Percentiles rank a stretch among this genome's conserved stretches.
Conservation (phyloP, 2,888 invertebrate species). For the Lycaena phlaeas region DNA sequence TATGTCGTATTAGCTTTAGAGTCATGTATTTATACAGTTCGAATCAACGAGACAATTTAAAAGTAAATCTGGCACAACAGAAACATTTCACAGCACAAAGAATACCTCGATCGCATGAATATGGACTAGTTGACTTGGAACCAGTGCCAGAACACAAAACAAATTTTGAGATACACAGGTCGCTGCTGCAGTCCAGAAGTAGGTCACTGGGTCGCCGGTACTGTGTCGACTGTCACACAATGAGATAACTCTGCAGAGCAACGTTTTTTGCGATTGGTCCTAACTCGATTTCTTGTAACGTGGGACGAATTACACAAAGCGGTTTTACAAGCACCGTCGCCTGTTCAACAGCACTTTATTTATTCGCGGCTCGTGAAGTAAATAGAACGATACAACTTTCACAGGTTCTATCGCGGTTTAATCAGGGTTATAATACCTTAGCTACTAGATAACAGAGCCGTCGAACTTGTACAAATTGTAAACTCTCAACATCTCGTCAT, state of each 20-base stretch:
- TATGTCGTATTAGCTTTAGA: no score
- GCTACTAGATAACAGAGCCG: no score
- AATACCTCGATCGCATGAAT: slow-evolving; percentile 32
- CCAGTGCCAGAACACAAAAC: slow-evolving; percentile 60
- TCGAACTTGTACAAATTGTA: no score
- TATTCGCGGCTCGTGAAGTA: no score
- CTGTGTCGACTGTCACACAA: slow-evolving; percentile 53
- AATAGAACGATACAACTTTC: no score
- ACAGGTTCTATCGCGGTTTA: no score
- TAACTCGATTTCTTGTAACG: slow-evolving; percentile 24
- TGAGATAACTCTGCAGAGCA: slow-evolving; percentile 60
- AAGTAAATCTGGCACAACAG: slow-evolving; percentile 3
- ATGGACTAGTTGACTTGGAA: slow-evolving; percentile 45
- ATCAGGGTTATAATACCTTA: no score
- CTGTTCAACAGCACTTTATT: no score
- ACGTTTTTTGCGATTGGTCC: slow-evolving; percentile 39
- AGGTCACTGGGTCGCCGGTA: slow-evolving; percentile 62
- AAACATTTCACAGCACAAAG: slow-evolving; percentile 13
- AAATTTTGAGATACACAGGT: slow-evolving; percentile 51
- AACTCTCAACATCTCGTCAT: no score
- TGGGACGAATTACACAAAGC: slow-evolving; percentile 9
- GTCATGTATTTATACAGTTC: no score
- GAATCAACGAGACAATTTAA: slow-evolving; percentile 7
- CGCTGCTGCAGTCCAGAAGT: slow-evolving; percentile 60
- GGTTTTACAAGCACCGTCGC: not conserved